Conservation (phyloP, 1,140 invertebrate species). For the Camponotus floridanus region DNA sequence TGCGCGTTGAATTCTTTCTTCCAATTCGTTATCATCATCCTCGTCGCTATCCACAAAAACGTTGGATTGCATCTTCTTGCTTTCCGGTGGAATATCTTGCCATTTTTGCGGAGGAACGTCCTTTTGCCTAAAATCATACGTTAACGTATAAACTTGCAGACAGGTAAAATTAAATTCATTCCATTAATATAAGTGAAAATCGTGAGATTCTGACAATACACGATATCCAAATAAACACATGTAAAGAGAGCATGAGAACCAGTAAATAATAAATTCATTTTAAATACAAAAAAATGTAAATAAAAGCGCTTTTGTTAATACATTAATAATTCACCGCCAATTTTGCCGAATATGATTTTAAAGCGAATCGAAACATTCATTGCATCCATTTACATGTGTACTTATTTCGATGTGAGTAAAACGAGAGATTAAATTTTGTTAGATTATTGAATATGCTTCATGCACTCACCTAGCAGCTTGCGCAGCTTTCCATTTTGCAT, state of each 20-base stretch:
- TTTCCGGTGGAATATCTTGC: constrained; percentile 79
- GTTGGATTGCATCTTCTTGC: constrained; percentile 75
- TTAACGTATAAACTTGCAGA: background rate
- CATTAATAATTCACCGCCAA: no score
- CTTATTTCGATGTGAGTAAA: background rate
- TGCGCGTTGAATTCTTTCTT: constrained; percentile 81
- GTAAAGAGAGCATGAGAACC: no score
- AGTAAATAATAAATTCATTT: no score
- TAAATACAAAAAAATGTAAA: no score
- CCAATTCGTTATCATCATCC: constrained; percentile 79
- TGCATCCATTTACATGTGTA: no score
- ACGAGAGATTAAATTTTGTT: background rate
- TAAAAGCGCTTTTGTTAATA: no score
- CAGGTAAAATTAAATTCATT: background rate
- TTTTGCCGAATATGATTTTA: no score
- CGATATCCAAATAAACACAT: no score
- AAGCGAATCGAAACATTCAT: no score
- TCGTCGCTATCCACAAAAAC: constrained; percentile 79
- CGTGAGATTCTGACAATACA: no score
- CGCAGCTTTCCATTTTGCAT: constrained; percentile 84
- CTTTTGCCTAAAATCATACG: constrained; percentile 74
- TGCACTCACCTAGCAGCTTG: constrained; percentile 82
- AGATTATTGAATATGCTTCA: background rate
- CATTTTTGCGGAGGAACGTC: constrained; percentile 81
- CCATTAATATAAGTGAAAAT: no score